phyloP scores from a whole-genome alignment of 1,140 invertebrate genomes.

The Eriocheir sinensis region DNA sequence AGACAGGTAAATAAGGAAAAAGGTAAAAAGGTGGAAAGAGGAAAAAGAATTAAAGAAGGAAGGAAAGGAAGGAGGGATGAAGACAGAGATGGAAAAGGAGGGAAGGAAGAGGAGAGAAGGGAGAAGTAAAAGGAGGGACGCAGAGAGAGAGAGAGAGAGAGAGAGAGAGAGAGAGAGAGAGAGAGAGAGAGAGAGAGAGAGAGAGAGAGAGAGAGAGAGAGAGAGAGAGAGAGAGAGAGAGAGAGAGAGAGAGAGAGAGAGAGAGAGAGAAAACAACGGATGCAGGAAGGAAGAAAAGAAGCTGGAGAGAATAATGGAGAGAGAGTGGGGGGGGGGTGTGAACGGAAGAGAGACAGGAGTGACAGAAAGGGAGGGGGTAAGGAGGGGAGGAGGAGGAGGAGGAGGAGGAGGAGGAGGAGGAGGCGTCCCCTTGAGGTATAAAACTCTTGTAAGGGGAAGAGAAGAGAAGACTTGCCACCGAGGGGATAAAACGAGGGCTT shows the following conservation, averaged over 20 bases:
- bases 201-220: neutral
- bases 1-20: neutral
- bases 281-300: neutral
- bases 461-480: neutral
- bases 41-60: neutral
- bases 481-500: neutral
- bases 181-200: neutral
- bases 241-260: neutral
- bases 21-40: neutral
- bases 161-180: neutral
- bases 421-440: constrained; percentile 26
- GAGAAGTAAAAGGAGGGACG: neutral
- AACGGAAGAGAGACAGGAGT: neutral
- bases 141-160: constrained; percentile 7
- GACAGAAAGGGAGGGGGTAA: neutral
- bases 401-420: neutral
- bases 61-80: neutral
- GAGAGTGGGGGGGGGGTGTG: neutral
- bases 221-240: constrained; percentile 47
- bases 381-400: constrained; percentile 21
- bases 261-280: neutral
- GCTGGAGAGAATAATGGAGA: constrained; percentile 46
- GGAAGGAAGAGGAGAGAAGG: neutral
- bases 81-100: neutral
- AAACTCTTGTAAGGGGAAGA: neutral